phyloP scores from a whole-genome alignment of 2,113 vertebrate genomes.

The Lethenteron reissneri region DNA sequence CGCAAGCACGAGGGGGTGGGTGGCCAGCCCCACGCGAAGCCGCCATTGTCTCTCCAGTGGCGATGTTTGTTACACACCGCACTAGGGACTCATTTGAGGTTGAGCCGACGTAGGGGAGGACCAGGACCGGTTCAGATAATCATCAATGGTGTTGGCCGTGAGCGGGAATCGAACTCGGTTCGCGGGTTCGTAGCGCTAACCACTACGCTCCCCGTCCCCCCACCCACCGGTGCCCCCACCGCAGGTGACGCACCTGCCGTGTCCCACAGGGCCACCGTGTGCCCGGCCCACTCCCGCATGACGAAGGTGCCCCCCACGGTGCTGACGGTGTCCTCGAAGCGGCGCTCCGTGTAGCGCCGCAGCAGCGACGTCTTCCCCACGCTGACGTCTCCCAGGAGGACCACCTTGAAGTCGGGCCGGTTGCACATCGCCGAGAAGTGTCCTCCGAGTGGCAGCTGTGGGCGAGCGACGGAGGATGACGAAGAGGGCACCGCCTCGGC shows the following conservation, averaged over 20 bases:
- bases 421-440: constrained; percentile 26
- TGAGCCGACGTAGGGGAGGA: no score
- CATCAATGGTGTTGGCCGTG: no score
- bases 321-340: constrained; percentile 71
- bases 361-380: constrained; percentile 87
- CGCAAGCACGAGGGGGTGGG: no score
- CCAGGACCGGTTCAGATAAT: no score
- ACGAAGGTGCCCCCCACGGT: constrained; percentile 88
- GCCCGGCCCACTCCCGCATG: constrained; percentile 77
- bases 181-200: neutral
- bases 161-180: no score
- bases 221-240: neutral
- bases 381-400: constrained; percentile 77
- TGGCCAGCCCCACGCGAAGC: no score
- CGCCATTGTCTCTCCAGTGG: no score
- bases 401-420: constrained; percentile 82
- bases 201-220: neutral
- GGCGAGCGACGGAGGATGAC: no score
- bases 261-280: constrained; percentile 89
- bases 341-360: constrained; percentile 73
- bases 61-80: no score
- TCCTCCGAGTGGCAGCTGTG: no score
- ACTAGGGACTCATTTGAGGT: no score
- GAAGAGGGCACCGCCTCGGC: no score
- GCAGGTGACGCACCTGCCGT: constrained; percentile 45